Conservation (phyloP, 2,888 invertebrate genomes). For the Piscicola geometra region DNA sequence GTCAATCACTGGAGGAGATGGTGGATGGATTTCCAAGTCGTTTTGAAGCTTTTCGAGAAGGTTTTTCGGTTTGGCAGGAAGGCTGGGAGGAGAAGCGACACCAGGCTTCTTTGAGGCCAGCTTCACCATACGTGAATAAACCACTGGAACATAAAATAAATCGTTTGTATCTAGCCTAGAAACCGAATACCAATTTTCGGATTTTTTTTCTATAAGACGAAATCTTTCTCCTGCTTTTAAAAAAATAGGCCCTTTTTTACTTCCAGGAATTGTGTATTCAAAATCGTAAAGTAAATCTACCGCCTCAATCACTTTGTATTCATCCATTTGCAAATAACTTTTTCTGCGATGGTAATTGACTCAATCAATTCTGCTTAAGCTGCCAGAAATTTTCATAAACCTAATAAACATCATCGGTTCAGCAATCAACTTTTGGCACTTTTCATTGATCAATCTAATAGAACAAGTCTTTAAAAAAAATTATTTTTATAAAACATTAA, state of each 20-base stretch:
- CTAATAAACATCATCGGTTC: no score
- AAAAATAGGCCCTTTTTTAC: slow-evolving; percentile 14
- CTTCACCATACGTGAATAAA: not conserved
- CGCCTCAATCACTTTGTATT: not conserved
- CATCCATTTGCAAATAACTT: not conserved
- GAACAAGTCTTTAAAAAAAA: no score
- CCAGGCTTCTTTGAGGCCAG: not conserved
- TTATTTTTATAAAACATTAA: no score
- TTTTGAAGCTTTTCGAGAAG: slow-evolving; percentile 21
- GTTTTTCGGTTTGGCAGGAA: slow-evolving; percentile 28
- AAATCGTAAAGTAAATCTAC: slow-evolving; percentile 26
- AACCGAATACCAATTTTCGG: slow-evolving; percentile 12
- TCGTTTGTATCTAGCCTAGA: slow-evolving; percentile 5
- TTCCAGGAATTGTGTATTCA: slow-evolving; percentile 28
- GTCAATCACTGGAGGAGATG: slow-evolving; percentile 14
- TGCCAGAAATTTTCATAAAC: no score
- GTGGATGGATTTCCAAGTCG: slow-evolving; percentile 17
- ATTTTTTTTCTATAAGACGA: slow-evolving; percentile 14
- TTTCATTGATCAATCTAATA: no score
- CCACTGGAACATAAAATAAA: slow-evolving; percentile 14
- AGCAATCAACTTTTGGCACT: no score
- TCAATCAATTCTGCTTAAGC: no score
- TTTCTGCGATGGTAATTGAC: no score
- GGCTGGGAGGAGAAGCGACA: slow-evolving; percentile 13
- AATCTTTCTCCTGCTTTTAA: slow-evolving; percentile 21